phyloP scores from a whole-genome alignment of 2,113 vertebrate genomes.

The Cheilinus undulatus region DNA sequence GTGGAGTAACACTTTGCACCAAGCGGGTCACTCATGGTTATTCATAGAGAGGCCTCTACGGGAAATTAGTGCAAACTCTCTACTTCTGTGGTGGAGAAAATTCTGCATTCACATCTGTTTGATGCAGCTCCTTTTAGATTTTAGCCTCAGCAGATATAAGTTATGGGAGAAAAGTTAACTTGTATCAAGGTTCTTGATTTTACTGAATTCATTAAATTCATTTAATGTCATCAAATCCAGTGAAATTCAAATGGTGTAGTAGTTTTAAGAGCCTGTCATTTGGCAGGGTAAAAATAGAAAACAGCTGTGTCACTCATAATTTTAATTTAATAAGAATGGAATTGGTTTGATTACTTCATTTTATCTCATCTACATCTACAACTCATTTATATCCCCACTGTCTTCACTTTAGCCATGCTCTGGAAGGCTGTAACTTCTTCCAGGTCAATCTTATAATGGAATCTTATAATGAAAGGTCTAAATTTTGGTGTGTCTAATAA shows the following conservation, averaged over 20 bases:
- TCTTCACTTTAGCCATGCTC: no score
- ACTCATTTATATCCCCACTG: no score
- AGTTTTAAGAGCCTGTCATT: no score
- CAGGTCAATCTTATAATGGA: no score
- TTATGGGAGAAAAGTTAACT: neutral
- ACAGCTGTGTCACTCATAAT: neutral
- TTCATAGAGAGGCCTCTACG: slow-evolving; percentile 15
- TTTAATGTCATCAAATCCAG: neutral
- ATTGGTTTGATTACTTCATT: no score
- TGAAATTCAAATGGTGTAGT: neutral
- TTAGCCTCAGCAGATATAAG: slow-evolving; percentile 1
- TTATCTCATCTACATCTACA: no score
- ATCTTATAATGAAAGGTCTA: no score
- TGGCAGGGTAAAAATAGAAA: neutral
- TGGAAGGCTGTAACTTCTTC: no score
- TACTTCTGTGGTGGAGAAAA: slow-evolving; percentile 2
- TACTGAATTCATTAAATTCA: no score
- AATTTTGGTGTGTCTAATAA: no score
- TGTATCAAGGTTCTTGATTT: neutral
- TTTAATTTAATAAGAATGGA: no score
- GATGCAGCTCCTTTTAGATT: slow-evolving; percentile 25
- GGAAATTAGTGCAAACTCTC: slow-evolving; percentile 24
- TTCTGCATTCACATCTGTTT: slow-evolving; percentile 22
- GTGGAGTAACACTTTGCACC: neutral
- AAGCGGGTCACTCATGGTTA: slow-evolving; percentile 14